Evolutionary conservation across 2,888 invertebrate species (phyloP).

Genomic region (Melanostoma scalare): DNA sequence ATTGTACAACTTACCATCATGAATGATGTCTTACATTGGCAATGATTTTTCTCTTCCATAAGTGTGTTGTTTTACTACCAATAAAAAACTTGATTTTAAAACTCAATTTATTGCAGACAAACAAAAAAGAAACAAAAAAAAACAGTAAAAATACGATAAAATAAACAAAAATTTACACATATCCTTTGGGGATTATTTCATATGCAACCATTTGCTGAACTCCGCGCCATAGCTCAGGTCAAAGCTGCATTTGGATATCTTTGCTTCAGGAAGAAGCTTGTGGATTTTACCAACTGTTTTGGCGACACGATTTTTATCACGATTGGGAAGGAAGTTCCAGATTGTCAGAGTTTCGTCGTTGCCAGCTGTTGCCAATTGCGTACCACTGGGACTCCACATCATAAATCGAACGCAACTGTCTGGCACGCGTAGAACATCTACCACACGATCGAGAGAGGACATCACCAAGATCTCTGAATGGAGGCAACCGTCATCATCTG

Average conservation of each 20-base stretch:
- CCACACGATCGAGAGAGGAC: slow-evolving; percentile 79
- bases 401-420: slow-evolving; percentile 78
- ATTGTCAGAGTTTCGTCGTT: slow-evolving; percentile 81
- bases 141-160: no score
- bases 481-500: slow-evolving; percentile 74
- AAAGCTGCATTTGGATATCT: slow-evolving; percentile 7
- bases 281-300: slow-evolving; percentile 2
- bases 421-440: slow-evolving; percentile 78
- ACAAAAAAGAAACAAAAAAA: no score
- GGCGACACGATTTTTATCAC: slow-evolving; percentile 11
- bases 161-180: neutral
- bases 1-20: slow-evolving; percentile 2
- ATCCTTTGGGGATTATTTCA: slow-evolving; percentile 22
- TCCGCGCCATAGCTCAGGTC: slow-evolving; percentile 40
- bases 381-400: slow-evolving; percentile 80
- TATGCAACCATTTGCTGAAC: slow-evolving; percentile 47
- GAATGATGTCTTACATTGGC: no score
- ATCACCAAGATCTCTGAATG: slow-evolving; percentile 79
- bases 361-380: slow-evolving; percentile 80
- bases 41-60: no score
- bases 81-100: no score
- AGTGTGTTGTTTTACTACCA: no score
- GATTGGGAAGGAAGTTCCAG: slow-evolving; percentile 80
- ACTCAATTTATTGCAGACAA: no score
- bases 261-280: neutral